Percentiles rank a stretch among this genome's conserved stretches.
phyloP scores from a whole-genome alignment of 2,888 invertebrate species.

The Dendrolimus houi region DNA sequence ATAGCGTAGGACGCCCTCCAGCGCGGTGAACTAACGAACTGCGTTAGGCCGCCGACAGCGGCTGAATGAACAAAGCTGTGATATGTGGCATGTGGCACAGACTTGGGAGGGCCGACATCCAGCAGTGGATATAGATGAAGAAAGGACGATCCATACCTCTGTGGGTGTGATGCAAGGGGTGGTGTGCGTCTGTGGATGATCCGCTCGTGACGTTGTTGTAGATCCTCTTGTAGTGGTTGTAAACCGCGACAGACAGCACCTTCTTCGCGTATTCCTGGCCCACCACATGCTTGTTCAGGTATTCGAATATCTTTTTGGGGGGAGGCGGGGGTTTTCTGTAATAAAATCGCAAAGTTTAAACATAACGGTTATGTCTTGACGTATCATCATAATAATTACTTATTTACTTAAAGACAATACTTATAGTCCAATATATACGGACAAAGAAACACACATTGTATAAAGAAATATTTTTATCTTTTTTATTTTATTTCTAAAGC shows the following conservation, averaged over 20 bases:
- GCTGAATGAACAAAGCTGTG: too few species aligned
- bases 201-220: conserved; percentile 87
- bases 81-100: too few species aligned
- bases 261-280: conserved; percentile 99
- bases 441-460: too few species aligned
- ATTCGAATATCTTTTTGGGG: conserved; percentile 97
- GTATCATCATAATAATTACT: too few species aligned
- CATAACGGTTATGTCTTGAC: too few species aligned
- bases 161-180: conserved; percentile 83
- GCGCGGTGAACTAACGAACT: too few species aligned
- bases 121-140: neutral
- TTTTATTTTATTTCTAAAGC: neutral
- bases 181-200: conserved; percentile 71
- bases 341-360: neutral
- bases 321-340: conserved; percentile 93
- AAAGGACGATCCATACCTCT: conserved; percentile 71
- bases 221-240: conserved; percentile 99
- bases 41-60: too few species aligned
- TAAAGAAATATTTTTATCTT: too few species aligned
- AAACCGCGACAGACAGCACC: conserved; percentile 97
- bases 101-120: neutral
- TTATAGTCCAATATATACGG: too few species aligned
- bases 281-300: conserved; percentile 96
- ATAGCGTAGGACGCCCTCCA: too few species aligned
- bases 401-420: too few species aligned